phyloP scores from a whole-genome alignment of 2,797 vertebrate genomes.

The Carcharodon carcharias region DNA sequence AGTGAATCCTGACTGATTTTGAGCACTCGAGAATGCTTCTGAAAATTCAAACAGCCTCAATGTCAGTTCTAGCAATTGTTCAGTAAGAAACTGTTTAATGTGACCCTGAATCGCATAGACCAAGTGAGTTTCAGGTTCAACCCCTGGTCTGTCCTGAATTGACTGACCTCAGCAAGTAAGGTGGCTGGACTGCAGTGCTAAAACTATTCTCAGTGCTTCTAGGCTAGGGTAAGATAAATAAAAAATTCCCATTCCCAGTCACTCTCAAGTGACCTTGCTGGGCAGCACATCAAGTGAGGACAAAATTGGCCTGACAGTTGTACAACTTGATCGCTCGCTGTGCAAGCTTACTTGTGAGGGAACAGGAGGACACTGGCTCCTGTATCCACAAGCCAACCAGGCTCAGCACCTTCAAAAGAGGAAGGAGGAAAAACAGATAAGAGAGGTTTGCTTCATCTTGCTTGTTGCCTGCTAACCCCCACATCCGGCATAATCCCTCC shows the following conservation, averaged over 20 bases:
- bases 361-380: background rate
- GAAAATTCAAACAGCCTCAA: background rate
- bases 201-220: background rate
- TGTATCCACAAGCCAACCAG: background rate
- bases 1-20: background rate
- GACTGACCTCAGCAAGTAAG: background rate
- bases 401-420: background rate
- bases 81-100: background rate
- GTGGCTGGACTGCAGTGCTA: background rate
- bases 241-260: background rate
- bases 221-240: background rate
- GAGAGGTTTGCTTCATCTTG: background rate
- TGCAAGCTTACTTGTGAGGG: background rate
- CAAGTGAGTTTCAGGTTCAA: background rate
- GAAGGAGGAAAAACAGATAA: background rate
- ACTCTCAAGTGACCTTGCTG: background rate
- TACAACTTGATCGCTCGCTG: background rate
- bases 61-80: background rate
- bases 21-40: background rate
- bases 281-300: background rate
- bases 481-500: background rate
- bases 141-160: background rate
- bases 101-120: background rate
- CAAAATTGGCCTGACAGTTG: background rate
- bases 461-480: background rate